Conservation (phyloP, 2,888 invertebrate species). For the Brachyptera putata region DNA sequence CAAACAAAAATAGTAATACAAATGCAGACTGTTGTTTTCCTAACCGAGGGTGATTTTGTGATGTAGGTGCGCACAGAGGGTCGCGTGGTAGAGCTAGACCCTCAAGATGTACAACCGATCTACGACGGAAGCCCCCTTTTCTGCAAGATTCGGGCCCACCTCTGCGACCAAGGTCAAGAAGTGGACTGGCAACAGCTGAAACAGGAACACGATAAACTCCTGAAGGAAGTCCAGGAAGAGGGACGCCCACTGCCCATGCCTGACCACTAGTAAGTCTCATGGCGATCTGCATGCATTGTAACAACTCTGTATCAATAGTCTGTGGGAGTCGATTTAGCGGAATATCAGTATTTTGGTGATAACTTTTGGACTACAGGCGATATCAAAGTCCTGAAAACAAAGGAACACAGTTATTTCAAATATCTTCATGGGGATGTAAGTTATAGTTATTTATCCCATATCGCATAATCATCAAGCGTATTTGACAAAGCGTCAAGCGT, state of each 20-base stretch:
- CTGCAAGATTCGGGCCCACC: constrained; percentile 47
- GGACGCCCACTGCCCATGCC: constrained; percentile 45
- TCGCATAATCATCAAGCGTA: no score
- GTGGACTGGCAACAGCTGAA: constrained; percentile 48
- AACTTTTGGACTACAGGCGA: no score
- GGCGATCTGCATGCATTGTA: not conserved
- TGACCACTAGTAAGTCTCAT: constrained; percentile 46
- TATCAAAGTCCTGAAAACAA: no score
- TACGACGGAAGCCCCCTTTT: constrained; percentile 47
- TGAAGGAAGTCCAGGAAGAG: constrained; percentile 38
- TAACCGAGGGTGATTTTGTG: not conserved
- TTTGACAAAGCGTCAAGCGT: no score
- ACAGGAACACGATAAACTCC: constrained; percentile 44
- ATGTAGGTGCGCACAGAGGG: constrained; percentile 49
- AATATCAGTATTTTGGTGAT: no score
- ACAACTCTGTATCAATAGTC: no score
- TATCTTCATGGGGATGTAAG: not conserved
- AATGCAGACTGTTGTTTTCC: not conserved
- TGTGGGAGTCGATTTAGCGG: no score
- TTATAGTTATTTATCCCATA: no score
- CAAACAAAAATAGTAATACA: no score
- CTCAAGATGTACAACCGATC: constrained; percentile 40
- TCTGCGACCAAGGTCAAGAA: constrained; percentile 46
- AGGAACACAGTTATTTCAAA: no score
- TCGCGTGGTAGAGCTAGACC: constrained; percentile 40